Evolutionary conservation across 2,113 vertebrate genomes (phyloP).

Genomic region (Neogale vison): DNA sequence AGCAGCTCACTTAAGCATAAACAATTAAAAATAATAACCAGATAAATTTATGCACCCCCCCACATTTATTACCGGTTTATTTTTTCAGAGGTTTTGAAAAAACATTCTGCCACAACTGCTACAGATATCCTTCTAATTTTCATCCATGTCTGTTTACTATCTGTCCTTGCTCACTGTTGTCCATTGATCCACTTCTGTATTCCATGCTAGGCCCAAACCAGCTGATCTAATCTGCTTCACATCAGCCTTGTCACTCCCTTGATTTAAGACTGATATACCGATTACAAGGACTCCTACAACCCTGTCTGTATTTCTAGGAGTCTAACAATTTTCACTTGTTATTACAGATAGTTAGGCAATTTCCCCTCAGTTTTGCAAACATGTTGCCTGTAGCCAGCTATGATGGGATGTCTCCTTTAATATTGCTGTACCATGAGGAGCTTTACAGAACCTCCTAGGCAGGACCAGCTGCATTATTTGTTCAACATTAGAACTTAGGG

Average conservation of each 20-base stretch:
- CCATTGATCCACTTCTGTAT: not conserved
- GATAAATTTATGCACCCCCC: not conserved
- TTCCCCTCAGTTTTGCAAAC: not conserved
- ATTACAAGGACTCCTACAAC: not conserved
- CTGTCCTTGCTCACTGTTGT: not conserved
- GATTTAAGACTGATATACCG: conserved; percentile 41
- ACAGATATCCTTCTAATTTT: not conserved
- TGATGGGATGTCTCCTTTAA: not conserved
- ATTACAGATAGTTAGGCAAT: not conserved
- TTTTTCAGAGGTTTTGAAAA: not conserved
- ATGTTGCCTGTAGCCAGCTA: not conserved
- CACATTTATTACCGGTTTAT: not conserved
- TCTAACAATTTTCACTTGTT: not conserved
- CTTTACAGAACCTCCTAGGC: not conserved
- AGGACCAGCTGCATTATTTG: not conserved
- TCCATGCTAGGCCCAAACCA: not conserved
- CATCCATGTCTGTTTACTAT: not conserved
- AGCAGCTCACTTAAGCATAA: conserved; percentile 12
- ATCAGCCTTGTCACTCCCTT: not conserved
- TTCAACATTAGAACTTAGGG: conserved; percentile 24
- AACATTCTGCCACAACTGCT: not conserved
- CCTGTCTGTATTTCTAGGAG: not conserved
- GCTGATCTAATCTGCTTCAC: not conserved
- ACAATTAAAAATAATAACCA: conserved; percentile 12
- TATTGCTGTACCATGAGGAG: not conserved